Evolutionary conservation across 2,113 vertebrate species (phyloP).

Genomic region (Prunella fulvescens): DNA sequence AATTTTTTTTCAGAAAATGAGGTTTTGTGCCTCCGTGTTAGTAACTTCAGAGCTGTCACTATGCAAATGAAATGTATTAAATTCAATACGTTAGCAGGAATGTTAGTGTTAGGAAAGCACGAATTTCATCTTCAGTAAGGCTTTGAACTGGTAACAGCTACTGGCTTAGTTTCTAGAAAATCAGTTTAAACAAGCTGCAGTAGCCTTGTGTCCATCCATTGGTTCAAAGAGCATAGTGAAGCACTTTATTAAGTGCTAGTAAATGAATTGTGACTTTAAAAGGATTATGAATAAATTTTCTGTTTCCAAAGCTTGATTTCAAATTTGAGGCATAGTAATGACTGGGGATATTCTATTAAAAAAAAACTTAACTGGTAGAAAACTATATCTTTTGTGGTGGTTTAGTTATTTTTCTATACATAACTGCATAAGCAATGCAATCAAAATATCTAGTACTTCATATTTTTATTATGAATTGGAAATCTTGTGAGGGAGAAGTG

Average conservation of each 20-base stretch:
- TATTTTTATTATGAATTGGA: background rate
- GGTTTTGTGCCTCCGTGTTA: background rate
- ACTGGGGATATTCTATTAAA: background rate
- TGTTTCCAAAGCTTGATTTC: background rate
- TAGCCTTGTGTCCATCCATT: background rate
- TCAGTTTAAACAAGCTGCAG: background rate
- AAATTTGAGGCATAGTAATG: background rate
- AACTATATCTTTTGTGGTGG: background rate
- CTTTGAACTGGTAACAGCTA: background rate
- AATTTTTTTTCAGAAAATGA: background rate
- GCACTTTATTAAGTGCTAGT: background rate
- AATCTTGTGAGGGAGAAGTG: background rate
- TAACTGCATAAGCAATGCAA: background rate
- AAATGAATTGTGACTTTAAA: background rate
- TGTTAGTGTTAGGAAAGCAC: background rate
- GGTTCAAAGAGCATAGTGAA: background rate
- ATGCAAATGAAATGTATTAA: background rate
- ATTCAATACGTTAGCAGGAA: background rate
- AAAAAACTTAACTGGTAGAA: background rate
- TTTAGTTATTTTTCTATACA: background rate
- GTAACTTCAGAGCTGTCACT: background rate
- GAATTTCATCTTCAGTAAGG: background rate
- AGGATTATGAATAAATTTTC: background rate
- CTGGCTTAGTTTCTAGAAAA: background rate
- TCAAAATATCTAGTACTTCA: background rate